These are phyloP conservation scores for Hoplostethus mediterraneus DNA, from an alignment of 2,797 vertebrate genomes.

Conservation along the genomic window DNA sequence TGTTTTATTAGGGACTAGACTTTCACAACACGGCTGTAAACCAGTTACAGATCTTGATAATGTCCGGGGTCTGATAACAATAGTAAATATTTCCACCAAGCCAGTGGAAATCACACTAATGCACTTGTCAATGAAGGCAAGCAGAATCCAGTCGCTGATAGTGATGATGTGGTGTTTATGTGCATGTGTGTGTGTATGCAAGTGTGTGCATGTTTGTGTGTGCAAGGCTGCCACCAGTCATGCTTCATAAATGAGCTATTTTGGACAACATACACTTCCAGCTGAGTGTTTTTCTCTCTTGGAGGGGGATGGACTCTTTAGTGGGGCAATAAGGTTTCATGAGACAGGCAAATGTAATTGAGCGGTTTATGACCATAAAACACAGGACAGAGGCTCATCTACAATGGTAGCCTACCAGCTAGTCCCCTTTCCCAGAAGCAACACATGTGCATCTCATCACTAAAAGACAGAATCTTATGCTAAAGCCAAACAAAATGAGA, in stretches of 20 bases:
- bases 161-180: conserved; percentile 18
- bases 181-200: conserved; percentile 13
- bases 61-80: neutral
- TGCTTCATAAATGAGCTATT: conserved; percentile 26
- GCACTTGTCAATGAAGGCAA: conserved; percentile 19
- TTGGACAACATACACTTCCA: conserved; percentile 32
- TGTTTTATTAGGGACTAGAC: conserved; percentile 23
- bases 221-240: conserved; percentile 25
- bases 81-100: neutral
- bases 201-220: conserved; percentile 14
- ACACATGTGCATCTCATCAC: conserved; percentile 65
- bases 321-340: conserved; percentile 56
- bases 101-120: neutral
- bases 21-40: conserved; percentile 8
- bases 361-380: conserved; percentile 64
- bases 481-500: conserved; percentile 37
- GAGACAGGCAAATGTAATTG: conserved; percentile 63
- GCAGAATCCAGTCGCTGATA: conserved; percentile 41
- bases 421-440: conserved; percentile 41
- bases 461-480: conserved; percentile 31
- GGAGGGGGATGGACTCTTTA: conserved; percentile 11
- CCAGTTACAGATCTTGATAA: neutral
- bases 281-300: conserved; percentile 30
- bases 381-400: conserved; percentile 41
- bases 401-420: conserved; percentile 27